Evolutionary conservation across 2,888 invertebrate genomes (phyloP).

Genomic region (Apamea monoglypha): DNA sequence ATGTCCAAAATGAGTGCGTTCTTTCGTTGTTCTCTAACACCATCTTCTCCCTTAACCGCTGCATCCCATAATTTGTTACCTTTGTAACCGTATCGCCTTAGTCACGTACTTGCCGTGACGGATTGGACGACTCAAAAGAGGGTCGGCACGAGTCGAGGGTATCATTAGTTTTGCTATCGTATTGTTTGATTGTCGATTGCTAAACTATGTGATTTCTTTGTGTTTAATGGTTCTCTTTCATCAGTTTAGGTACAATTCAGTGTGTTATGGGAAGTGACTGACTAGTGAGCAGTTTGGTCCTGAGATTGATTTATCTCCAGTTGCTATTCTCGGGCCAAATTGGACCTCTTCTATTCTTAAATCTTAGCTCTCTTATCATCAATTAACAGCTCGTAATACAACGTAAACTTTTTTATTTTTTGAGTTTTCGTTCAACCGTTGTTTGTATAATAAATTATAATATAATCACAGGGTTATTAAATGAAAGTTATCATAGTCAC

Average conservation of each 20-base stretch:
- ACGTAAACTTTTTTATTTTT: neutral
- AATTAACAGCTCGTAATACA: neutral
- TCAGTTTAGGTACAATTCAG: neutral
- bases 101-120: constrained; percentile 59
- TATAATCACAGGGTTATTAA: neutral
- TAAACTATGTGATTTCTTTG: constrained; percentile 11
- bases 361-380: neutral
- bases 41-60: constrained; percentile 22
- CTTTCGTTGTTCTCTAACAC: neutral
- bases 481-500: neutral
- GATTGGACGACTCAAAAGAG: constrained; percentile 44
- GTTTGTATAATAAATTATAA: neutral
- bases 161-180: constrained; percentile 31
- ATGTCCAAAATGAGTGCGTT: neutral
- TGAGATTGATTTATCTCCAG: neutral
- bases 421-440: neutral
- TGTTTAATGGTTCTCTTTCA: neutral
- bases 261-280: neutral
- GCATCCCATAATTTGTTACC: constrained; percentile 30
- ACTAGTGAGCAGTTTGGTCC: neutral
- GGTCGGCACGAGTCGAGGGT: constrained; percentile 49
- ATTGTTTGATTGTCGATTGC: constrained; percentile 31
- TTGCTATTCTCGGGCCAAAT: neutral
- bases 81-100: constrained; percentile 32
- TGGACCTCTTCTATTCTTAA: neutral